Evolutionary conservation across 2,797 vertebrate genomes (phyloP).

Genomic region (Gymnoscopelus braueri): DNA sequence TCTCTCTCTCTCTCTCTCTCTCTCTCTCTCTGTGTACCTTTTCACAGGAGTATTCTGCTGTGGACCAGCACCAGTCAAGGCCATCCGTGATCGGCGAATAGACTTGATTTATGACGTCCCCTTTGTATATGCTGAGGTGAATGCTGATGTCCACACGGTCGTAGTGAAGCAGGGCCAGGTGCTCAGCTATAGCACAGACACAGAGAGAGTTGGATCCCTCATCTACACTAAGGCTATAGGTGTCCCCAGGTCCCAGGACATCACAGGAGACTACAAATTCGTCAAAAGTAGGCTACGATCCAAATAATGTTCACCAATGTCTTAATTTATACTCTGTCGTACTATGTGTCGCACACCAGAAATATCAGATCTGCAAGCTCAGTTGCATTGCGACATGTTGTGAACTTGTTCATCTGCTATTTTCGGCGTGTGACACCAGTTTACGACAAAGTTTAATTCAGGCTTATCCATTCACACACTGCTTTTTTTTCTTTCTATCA

Average conservation of each 20-base stretch:
- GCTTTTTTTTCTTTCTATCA: not conserved
- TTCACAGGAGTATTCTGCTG: constrained; percentile 87
- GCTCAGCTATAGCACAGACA: constrained; percentile 78
- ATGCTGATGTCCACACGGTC: constrained; percentile 84
- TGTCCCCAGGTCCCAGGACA: constrained; percentile 74
- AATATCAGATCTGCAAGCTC: no score
- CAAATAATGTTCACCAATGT: not conserved
- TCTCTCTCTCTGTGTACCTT: not conserved
- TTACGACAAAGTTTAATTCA: not conserved
- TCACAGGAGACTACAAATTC: constrained; percentile 89
- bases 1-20: not conserved
- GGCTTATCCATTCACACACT: not conserved
- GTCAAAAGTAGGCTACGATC: constrained; percentile 78
- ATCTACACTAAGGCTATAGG: constrained; percentile 92
- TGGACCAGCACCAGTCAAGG: constrained; percentile 89
- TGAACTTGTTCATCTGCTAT: no score
- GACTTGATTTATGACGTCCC: constrained; percentile 84
- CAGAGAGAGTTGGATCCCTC: constrained; percentile 82
- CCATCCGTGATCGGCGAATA: constrained; percentile 82
- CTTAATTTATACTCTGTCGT: no score
- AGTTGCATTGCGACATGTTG: no score
- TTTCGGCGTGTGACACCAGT: no score
- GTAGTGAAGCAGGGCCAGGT: constrained; percentile 73
- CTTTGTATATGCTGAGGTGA: constrained; percentile 91
- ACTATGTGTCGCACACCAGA: no score